Evolutionary conservation across 2,888 invertebrate species (phyloP).

Genomic region (Neuroscelio doddi): DNA sequence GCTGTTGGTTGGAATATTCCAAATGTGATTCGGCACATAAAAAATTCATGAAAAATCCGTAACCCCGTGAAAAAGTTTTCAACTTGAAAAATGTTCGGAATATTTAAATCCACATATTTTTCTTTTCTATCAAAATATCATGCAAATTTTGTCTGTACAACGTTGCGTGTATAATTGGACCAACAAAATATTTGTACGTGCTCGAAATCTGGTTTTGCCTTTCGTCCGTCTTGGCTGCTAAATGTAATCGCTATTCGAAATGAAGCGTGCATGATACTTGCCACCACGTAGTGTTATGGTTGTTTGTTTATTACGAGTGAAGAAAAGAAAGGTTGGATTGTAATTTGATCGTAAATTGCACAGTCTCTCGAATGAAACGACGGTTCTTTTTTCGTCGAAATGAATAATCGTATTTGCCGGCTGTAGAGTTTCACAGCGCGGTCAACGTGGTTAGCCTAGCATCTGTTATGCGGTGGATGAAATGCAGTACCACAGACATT

Average conservation of each 20-base stretch:
- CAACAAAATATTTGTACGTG: no score
- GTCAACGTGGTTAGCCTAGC: conserved; percentile 48
- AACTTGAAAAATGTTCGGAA: not conserved
- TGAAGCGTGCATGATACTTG: not conserved
- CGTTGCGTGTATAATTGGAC: no score
- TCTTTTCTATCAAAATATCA: not conserved
- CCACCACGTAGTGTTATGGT: conserved; percentile 7
- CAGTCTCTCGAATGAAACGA: conserved; percentile 47
- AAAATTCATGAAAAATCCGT: conserved; percentile 13
- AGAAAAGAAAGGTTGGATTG: conserved; percentile 45
- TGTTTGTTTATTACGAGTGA: conserved; percentile 48
- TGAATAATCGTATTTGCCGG: conserved; percentile 49
- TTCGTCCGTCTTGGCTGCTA: no score
- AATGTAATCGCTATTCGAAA: no score
- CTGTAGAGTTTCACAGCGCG: conserved; percentile 48
- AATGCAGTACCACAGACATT: conserved; percentile 49
- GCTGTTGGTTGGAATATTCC: no score
- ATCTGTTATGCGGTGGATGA: conserved; percentile 49
- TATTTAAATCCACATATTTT: not conserved
- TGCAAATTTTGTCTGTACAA: no score
- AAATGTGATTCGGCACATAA: conserved; percentile 6
- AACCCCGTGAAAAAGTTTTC: not conserved
- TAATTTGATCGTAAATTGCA: conserved; percentile 50
- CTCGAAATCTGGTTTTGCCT: no score
- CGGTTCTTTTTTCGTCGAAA: conserved; percentile 41